Evolutionary conservation across 2,113 vertebrate species (phyloP).

Genomic region (Sisor rabdophorus): DNA sequence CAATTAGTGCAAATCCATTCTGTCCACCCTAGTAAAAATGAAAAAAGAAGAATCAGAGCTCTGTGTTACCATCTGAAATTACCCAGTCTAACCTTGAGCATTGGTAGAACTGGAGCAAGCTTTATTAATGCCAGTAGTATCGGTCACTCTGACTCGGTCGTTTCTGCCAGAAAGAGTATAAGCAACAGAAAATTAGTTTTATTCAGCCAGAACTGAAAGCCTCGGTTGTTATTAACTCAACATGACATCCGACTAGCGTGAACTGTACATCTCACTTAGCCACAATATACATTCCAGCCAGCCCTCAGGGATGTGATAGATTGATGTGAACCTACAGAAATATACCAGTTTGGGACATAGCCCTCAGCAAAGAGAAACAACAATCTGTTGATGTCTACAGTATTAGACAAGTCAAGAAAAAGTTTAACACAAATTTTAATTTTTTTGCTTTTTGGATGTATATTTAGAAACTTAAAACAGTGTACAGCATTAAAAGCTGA

Average conservation of each 20-base stretch:
- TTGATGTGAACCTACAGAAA: constrained; percentile 32
- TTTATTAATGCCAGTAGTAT: constrained; percentile 16
- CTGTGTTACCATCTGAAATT: constrained; percentile 22
- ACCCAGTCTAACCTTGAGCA: constrained; percentile 26
- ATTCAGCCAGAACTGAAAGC: constrained; percentile 17
- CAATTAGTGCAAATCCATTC: constrained; percentile 17
- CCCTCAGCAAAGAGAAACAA: constrained; percentile 20
- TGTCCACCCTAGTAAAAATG: constrained; percentile 19
- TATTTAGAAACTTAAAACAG: neutral
- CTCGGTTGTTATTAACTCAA: constrained; percentile 23
- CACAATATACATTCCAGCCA: constrained; percentile 24
- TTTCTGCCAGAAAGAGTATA: constrained; percentile 8
- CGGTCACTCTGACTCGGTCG: neutral
- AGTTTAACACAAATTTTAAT: constrained; percentile 10
- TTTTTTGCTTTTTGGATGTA: neutral
- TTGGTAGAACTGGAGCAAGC: constrained; percentile 16
- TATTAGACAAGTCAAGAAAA: constrained; percentile 18
- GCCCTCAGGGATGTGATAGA: constrained; percentile 18
- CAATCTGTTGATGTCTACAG: constrained; percentile 12
- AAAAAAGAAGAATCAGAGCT: constrained; percentile 11
- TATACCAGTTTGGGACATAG: constrained; percentile 33
- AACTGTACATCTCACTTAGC: constrained; percentile 37
- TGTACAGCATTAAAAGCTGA: neutral
- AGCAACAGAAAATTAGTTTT: constrained; percentile 19
- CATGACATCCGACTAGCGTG: constrained; percentile 26